Conservation (phyloP, 1,140 invertebrate species). For the Oscheius sp. region DNA sequence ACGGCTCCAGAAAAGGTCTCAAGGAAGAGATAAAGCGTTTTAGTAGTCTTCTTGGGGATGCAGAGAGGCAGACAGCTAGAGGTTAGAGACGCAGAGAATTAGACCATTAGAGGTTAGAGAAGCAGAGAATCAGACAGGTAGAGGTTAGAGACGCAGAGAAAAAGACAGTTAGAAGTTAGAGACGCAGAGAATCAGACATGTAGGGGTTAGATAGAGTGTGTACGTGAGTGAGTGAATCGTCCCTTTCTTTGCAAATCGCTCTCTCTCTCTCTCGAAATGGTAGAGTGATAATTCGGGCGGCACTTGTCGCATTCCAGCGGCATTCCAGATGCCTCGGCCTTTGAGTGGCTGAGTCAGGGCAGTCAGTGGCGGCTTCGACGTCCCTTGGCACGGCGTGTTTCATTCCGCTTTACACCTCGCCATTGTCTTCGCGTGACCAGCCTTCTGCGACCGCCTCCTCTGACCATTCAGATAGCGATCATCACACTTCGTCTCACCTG, state of each 20-base stretch:
- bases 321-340: neutral
- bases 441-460: too few relatives aligned
- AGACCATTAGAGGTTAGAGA: too few relatives aligned
- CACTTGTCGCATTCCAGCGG: neutral
- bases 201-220: neutral
- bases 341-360: neutral
- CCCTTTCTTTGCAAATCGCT: neutral
- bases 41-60: too few relatives aligned
- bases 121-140: too few relatives aligned
- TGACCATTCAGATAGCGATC: neutral
- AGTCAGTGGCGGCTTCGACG: too few relatives aligned
- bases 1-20: too few relatives aligned
- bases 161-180: too few relatives aligned
- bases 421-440: slow-evolving; percentile 8
- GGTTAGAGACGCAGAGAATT: too few relatives aligned
- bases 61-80: too few relatives aligned
- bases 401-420: neutral
- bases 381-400: neutral
- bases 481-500: neutral
- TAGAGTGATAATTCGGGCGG: neutral
- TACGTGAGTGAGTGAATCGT: neutral
- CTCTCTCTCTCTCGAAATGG: neutral
- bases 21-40: too few relatives aligned
- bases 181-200: neutral
- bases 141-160: too few relatives aligned